Evolutionary conservation across 2,113 vertebrate species (phyloP), one percentile per base, ranked within the genome.

Genomic region (Stigmatopora nigra): DNA sequence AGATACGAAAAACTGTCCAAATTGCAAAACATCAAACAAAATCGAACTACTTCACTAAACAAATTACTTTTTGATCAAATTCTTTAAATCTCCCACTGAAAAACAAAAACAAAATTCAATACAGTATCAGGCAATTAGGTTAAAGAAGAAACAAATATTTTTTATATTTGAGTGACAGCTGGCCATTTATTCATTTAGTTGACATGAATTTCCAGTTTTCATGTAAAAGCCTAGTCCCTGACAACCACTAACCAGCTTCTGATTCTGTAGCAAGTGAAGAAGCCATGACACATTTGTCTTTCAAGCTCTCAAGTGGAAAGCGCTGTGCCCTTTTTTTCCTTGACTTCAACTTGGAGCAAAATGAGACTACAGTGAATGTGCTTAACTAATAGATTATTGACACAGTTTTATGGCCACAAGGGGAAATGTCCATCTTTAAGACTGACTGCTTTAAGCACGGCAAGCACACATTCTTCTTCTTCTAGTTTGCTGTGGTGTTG

Each of bases 381-480:
- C 73, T 84, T 76, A 79, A 81, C 65, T 81, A 78, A 79, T 65
- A 71, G 63, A 71, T 46, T 61, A 47, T 70, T 79, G 22, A 15
- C 36, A 71, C 63, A 57, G 62, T 68, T 64, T 76, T 79, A 77
- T 80, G 55, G 47, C 49, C 68, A 49, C 68, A 17, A 73, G 78
- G 71, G 65, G 58, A 67, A 71, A 70, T 63, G 67, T 46, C n/a
- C 62, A 63, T 68, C 51, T 67, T 75, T 51, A 76, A 81, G 72
- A 44, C 20, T 22, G 47, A 44, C 57, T 65, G 67, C 48, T 44
- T 53, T 61, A 61, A 61, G 59, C 45, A 61, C 59, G 45, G 41
- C 44, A 20, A 15, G 53, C 53, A 56, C 22, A 55, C 22, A 56
- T 56, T 22, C 25, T 56, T 56, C 53, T 22, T 56, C 53, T 31